Evolutionary conservation across 2,113 vertebrate species (phyloP), one percentile per base, ranked within the genome.

Genomic region (Thalassoma bifasciatum): DNA sequence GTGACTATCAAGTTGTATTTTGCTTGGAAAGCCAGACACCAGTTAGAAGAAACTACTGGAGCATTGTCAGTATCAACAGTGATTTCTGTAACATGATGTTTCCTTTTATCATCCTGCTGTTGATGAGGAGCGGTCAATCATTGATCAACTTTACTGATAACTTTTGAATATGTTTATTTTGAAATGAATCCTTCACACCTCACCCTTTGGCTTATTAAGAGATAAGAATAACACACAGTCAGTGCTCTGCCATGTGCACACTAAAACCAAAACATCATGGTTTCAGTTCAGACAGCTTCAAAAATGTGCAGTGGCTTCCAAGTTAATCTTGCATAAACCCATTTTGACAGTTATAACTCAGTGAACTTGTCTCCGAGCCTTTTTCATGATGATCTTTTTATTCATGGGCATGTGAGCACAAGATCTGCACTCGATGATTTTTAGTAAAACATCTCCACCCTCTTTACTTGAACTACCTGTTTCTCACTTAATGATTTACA

Each of bases 381-480:
- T 63, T 30, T 44, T n/a, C 9, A 21, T 12, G 44, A 46, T 14
- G 30, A 30, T 30, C 30, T 5, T 26, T 64, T 46, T 30, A n/a
- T 46, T 40, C 3, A 44, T 24, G 24, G 14, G 12, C 7, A 16
- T 6, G 24, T 46, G 24, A 54, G 38, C 38, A 42, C 49, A 56
- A 54, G 36, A 16, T 64, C n/a, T 49, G 50, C 59, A 69, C 14
- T 59, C 21, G 37, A 26, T 19, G 5, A 3, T 51, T 68, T 19
- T 53, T 40, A 58, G 23, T 44, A 19, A 51, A 38, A 0, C n/a
- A 23, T 73, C 47, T 71, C 44, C 72, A 65, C 62, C 38, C 21
- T 66, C 7, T 1, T 22, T 46, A 51, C 60, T 26, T 59, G 78
- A 66, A 21, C 40, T 16, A 69, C 68, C 69, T 11, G 75, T 71